Conservation (phyloP, 2,888 invertebrate species). For the Euzetes globulus region DNA sequence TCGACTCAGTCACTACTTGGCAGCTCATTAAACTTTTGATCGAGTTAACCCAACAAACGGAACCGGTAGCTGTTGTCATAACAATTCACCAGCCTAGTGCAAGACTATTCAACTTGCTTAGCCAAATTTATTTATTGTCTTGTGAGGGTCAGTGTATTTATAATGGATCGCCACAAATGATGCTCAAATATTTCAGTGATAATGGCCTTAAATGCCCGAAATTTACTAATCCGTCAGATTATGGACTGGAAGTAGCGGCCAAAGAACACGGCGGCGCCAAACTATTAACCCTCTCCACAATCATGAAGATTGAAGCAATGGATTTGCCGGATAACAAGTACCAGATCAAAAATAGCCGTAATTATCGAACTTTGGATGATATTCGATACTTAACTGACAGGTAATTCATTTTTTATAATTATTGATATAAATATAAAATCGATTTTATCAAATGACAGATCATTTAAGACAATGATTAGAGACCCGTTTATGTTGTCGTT, state of each 20-base stretch:
- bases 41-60: constrained; percentile 72
- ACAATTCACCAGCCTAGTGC: constrained; percentile 89
- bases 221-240: constrained; percentile 94
- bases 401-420: background rate
- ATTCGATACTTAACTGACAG: background rate
- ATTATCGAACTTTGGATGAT: background rate
- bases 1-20: constrained; percentile 23
- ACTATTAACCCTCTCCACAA: background rate
- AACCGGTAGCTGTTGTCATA: constrained; percentile 62
- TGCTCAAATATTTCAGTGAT: constrained; percentile 74
- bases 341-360: background rate
- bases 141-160: constrained; percentile 82
- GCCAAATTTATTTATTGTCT: constrained; percentile 54
- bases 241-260: constrained; percentile 50
- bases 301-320: constrained; percentile 9
- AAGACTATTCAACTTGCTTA: constrained; percentile 74
- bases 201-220: constrained; percentile 79
- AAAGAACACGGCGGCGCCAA: background rate
- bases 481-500: background rate
- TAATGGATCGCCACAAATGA: constrained; percentile 73
- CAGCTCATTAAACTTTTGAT: constrained; percentile 61
- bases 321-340: background rate
- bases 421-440: too few relatives aligned
- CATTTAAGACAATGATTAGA: background rate
- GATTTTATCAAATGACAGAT: background rate